Conservation (phyloP, 2,113 vertebrate species). For the Chaetodon auriga region DNA sequence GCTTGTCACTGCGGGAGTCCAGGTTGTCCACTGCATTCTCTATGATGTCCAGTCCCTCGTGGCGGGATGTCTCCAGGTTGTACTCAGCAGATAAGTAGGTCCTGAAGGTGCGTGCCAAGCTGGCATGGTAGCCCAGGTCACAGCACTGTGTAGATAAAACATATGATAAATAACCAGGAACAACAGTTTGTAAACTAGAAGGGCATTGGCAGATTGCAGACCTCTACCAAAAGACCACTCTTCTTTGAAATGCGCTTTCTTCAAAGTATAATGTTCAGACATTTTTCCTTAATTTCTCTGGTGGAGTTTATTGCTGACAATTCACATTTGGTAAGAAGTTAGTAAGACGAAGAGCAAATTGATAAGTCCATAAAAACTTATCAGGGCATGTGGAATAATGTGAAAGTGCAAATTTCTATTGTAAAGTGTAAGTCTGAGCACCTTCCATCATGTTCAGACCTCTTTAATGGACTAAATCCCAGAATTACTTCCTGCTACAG, state of each 20-base stretch:
- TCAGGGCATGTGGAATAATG: not conserved
- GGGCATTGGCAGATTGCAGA: too few relatives aligned
- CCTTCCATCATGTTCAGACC: constrained; percentile 28
- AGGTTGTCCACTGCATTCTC: constrained; percentile 97
- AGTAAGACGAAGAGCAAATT: too few relatives aligned
- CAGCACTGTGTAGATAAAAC: constrained; percentile 88
- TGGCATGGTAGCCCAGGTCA: constrained; percentile 96
- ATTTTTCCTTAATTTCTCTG: too few relatives aligned
- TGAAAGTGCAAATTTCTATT: not conserved
- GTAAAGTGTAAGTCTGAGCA: constrained; percentile 11
- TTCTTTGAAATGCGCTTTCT: too few relatives aligned
- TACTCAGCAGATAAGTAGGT: constrained; percentile 98
- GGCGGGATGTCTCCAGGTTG: constrained; percentile 96
- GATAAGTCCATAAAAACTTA: not conserved
- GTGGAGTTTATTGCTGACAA: too few relatives aligned
- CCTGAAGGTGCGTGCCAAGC: constrained; percentile 94
- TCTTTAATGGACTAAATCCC: constrained; percentile 56
- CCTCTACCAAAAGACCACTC: too few relatives aligned
- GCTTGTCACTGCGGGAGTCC: constrained; percentile 97
- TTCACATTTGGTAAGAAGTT: too few relatives aligned
- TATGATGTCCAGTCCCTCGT: constrained; percentile 95
- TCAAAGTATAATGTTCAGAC: too few relatives aligned
- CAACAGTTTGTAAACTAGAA: not conserved
- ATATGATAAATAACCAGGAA: constrained; percentile 2
- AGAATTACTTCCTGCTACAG: constrained; percentile 51